A percentile compares a stretch with the other conserved stretches of the same genome.
These are phyloP conservation scores for Periophthalmus modestus DNA, from an alignment of 2,113 vertebrate species.

Conservation along the genomic window DNA sequence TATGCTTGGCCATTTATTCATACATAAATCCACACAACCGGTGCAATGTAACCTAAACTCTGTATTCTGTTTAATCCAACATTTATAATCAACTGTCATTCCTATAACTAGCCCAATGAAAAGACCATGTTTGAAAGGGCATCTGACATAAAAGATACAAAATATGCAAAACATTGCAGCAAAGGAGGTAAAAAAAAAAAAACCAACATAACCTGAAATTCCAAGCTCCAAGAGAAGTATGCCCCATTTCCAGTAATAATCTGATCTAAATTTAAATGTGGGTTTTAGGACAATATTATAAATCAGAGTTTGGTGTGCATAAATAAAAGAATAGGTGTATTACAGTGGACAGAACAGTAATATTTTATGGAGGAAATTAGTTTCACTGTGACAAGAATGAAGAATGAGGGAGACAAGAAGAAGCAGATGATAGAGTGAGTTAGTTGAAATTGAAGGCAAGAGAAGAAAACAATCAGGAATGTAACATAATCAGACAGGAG, in stretches of 20 bases:
- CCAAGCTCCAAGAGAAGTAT: neutral
- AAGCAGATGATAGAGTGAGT: neutral
- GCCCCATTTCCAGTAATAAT: neutral
- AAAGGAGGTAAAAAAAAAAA: neutral
- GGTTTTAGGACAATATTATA: neutral
- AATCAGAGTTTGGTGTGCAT: neutral
- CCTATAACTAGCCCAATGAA: neutral
- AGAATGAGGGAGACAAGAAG: neutral
- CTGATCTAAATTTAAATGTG: slow-evolving; percentile 6
- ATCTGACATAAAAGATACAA: neutral
- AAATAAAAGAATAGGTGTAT: neutral
- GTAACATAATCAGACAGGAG: slow-evolving; percentile 14
- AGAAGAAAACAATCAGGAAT: slow-evolving; percentile 22
- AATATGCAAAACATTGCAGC: neutral
- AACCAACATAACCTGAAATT: neutral
- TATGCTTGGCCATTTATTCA: slow-evolving; percentile 16
- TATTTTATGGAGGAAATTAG: neutral
- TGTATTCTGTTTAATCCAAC: neutral
- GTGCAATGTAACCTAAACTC: neutral
- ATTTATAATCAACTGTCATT: neutral
- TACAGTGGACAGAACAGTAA: neutral
- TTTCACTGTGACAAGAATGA: neutral
- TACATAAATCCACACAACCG: slow-evolving; percentile 40
- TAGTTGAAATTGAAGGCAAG: slow-evolving; percentile 1
- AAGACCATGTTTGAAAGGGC: neutral